Conservation (phyloP, 2,797 vertebrate genomes). For the Saxicola maurus region DNA sequence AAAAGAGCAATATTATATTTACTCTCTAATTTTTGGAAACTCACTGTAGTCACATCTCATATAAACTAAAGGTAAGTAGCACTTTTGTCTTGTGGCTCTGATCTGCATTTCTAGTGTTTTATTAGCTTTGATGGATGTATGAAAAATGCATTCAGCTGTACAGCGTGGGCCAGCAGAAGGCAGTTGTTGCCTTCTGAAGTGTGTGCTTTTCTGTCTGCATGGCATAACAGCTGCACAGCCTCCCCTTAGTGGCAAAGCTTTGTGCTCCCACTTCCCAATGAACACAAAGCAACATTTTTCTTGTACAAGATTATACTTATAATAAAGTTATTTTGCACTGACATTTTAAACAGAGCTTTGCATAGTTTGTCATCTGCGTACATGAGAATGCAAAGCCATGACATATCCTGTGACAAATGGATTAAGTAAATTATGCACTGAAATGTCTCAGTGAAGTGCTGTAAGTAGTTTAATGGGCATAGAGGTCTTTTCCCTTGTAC, state of each 20-base stretch:
- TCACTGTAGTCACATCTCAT: neutral
- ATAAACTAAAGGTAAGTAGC: neutral
- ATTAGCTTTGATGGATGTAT: neutral
- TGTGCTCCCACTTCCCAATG: neutral
- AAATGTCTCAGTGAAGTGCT: neutral
- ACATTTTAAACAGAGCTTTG: neutral
- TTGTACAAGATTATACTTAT: neutral
- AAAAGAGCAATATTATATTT: neutral
- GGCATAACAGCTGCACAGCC: neutral
- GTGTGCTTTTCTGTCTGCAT: neutral
- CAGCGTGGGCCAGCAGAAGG: fast-evolving
- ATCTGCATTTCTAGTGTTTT: neutral
- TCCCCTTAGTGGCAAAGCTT: fast-evolving
- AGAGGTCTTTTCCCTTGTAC: neutral
- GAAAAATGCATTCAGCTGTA: neutral
- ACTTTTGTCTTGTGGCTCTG: neutral
- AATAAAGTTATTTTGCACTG: neutral
- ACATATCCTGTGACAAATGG: neutral
- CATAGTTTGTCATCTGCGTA: neutral
- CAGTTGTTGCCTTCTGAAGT: neutral
- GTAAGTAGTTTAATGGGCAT: neutral
- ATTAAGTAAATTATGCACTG: neutral
- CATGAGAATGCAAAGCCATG: neutral
- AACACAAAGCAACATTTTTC: neutral
- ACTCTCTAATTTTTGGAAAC: neutral